phyloP scores from a whole-genome alignment of 1,140 invertebrate species.

The Mesaphorura yosii region DNA sequence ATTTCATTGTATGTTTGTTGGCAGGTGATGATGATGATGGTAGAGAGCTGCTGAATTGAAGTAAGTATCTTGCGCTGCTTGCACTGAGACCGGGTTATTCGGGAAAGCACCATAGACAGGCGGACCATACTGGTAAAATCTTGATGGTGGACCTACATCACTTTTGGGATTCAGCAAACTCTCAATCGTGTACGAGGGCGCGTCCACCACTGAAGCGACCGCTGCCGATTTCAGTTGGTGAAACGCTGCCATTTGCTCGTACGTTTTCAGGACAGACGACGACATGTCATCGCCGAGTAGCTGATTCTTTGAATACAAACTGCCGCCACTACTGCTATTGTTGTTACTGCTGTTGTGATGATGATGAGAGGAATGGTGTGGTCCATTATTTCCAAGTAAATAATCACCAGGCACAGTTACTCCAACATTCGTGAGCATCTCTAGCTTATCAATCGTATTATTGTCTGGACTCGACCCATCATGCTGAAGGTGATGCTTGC shows the following conservation, averaged over 20 bases:
- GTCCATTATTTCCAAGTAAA: not conserved
- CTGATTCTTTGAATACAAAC: slow-evolving; percentile 6
- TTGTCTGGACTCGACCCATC: slow-evolving; percentile 21
- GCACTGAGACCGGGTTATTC: slow-evolving; percentile 10
- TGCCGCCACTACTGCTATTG: slow-evolving; percentile 17
- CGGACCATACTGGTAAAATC: slow-evolving; percentile 21
- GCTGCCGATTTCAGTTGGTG: slow-evolving; percentile 48
- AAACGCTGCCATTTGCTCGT: slow-evolving; percentile 33
- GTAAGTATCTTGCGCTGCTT: slow-evolving; percentile 4
- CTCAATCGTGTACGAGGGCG: slow-evolving; percentile 37
- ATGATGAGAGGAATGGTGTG: not conserved
- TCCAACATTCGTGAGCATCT: not conserved
- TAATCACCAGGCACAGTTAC: not conserved
- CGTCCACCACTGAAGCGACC: slow-evolving; percentile 30
- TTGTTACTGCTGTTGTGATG: too few species aligned
- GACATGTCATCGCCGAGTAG: slow-evolving; percentile 32
- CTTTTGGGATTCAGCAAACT: slow-evolving; percentile 2
- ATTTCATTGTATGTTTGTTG: too few species aligned
- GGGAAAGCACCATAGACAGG: slow-evolving; percentile 22
- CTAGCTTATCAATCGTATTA: slow-evolving; percentile 11
- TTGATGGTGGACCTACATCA: slow-evolving; percentile 2
- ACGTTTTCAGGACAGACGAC: slow-evolving; percentile 31
- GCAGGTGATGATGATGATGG: too few species aligned
- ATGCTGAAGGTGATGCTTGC: slow-evolving; percentile 27
- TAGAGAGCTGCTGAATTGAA: slow-evolving; percentile 23